These are phyloP conservation scores for Drosophila elegans DNA, from an alignment of 1,140 invertebrate species.

Conservation along the genomic window DNA sequence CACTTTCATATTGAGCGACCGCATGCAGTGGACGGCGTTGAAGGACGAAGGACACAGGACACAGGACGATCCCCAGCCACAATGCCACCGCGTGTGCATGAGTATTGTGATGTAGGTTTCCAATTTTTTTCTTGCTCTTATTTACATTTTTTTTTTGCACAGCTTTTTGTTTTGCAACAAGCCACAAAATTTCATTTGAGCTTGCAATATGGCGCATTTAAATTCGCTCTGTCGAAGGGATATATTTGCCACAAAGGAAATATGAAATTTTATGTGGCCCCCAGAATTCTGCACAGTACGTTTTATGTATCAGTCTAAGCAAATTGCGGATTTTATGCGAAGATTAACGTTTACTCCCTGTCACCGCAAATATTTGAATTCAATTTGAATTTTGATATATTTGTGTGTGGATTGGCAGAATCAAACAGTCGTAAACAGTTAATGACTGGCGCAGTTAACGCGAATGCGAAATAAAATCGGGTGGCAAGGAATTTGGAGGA, in stretches of 20 bases:
- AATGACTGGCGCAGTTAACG: conserved; percentile 70
- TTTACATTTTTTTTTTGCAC: conserved; percentile 38
- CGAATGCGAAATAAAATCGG: conserved; percentile 44
- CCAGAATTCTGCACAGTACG: conserved; percentile 13
- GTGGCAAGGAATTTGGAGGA: conserved; percentile 2
- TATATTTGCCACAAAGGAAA: conserved; percentile 23
- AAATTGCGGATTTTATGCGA: conserved; percentile 57
- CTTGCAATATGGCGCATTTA: conserved; percentile 79
- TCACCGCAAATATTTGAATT: conserved; percentile 71
- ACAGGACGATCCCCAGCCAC: conserved; percentile 55
- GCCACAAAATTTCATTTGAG: conserved; percentile 82
- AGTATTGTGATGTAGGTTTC: conserved; percentile 42
- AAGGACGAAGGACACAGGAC: conserved; percentile 47
- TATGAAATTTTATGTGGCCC: conserved; percentile 63
- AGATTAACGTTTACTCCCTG: conserved; percentile 22
- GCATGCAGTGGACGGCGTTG: conserved; percentile 59
- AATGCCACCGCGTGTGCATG: conserved; percentile 53
- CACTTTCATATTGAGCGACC: conserved; percentile 75
- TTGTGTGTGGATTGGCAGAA: conserved; percentile 19
- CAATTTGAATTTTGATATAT: conserved; percentile 60
- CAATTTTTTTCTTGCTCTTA: conserved; percentile 17
- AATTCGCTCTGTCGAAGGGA: conserved; percentile 41
- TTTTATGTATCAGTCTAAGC: conserved; percentile 60
- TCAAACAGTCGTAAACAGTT: conserved; percentile 67
- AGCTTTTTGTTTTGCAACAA: conserved; percentile 60